These are phyloP conservation scores for Pseudomyrmex sp. DNA, from an alignment of 1,140 invertebrate genomes.

Conservation along the genomic window DNA sequence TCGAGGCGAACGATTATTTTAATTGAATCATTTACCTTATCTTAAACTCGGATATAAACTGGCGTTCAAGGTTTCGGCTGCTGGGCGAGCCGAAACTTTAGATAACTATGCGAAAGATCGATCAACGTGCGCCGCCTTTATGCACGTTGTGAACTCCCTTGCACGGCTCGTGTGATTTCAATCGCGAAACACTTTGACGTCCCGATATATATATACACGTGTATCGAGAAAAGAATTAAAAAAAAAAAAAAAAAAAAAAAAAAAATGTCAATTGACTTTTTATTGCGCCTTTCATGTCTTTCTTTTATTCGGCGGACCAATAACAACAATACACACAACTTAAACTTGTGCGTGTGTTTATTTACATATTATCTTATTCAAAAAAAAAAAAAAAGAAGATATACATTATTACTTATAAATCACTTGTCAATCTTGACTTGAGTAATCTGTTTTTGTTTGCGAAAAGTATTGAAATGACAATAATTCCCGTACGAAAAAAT, in stretches of 20 bases:
- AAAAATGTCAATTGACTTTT: conserved; percentile 33
- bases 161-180: conserved; percentile 68
- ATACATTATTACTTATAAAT: not conserved
- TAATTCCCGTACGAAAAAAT: conserved; percentile 8
- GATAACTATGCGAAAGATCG: conserved; percentile 61
- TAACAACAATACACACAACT: conserved; percentile 12
- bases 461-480: not conserved
- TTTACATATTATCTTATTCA: no score
- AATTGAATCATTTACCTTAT: conserved; percentile 5
- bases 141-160: conserved; percentile 21
- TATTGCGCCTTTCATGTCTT: conserved; percentile 11
- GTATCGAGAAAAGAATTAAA: conserved; percentile 29
- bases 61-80: conserved; percentile 53
- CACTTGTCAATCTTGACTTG: not conserved
- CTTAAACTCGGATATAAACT: not conserved
- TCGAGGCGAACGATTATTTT: not conserved
- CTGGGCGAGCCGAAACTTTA: conserved; percentile 38
- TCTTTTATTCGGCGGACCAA: not conserved
- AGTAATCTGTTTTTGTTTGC: not conserved
- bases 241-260: conserved; percentile 68
- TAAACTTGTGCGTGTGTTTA: not conserved
- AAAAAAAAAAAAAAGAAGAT: no score
- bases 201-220: not conserved
- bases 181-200: conserved; percentile 64
- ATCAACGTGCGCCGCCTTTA: conserved; percentile 29